phyloP scores from a whole-genome alignment of 2,888 invertebrate species.

The Malthinus seriepunctatus region DNA sequence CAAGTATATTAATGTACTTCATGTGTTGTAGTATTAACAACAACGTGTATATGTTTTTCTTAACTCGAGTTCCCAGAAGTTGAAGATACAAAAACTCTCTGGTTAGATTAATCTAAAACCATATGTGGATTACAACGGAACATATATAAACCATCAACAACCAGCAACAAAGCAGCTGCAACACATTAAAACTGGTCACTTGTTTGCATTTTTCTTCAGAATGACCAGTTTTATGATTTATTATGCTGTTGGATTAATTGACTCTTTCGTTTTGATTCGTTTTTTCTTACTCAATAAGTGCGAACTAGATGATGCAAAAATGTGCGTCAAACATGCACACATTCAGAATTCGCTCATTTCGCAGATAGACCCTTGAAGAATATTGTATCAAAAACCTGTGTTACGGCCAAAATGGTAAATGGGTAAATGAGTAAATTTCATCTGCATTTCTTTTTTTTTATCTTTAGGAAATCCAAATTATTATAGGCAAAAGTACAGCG shows the following conservation, averaged over 20 bases:
- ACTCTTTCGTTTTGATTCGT: constrained; percentile 19
- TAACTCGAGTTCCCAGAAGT: constrained; percentile 31
- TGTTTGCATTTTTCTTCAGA: constrained; percentile 9
- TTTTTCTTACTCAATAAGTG: background rate
- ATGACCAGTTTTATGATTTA: constrained; percentile 26
- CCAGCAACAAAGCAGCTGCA: constrained; percentile 18
- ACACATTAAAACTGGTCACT: constrained; percentile 22
- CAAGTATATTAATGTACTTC: constrained; percentile 9
- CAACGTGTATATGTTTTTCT: constrained; percentile 22
- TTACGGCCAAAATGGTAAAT: too few species aligned
- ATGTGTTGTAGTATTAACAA: constrained; percentile 7
- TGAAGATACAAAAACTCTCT: constrained; percentile 25
- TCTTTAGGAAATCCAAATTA: too few species aligned
- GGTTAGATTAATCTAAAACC: constrained; percentile 31
- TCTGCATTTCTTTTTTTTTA: too few species aligned
- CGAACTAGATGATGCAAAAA: too few species aligned
- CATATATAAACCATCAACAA: too few species aligned
- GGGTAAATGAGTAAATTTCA: too few species aligned
- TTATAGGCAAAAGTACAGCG: too few species aligned
- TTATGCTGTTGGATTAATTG: constrained; percentile 24
- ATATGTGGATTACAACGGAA: constrained; percentile 28
- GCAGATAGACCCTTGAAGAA: too few species aligned
- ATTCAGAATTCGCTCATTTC: too few species aligned
- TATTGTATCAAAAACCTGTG: too few species aligned
- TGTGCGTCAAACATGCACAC: too few species aligned